Base-by-base conservation (phyloP, 2,113 vertebrate species). In the Dipodomys stephensi region DNA sequence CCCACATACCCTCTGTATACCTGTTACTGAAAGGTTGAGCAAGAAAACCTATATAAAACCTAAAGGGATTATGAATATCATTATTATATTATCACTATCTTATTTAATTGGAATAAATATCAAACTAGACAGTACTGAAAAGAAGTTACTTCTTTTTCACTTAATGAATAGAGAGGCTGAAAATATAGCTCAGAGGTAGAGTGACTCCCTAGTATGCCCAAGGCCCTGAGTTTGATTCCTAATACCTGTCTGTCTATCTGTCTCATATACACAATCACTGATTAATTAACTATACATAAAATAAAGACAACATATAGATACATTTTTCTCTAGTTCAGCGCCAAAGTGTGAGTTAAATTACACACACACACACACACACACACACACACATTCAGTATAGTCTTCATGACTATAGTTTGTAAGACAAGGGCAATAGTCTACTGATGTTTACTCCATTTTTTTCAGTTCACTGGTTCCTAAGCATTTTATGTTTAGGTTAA, bases 251-350 rank as follows among this genome's bases (percentile, higher is more conserved):
- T 57, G 53, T 57, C 53, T 57, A 16, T 57, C 53, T 57, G 53
- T 57, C 53, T 57, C 15, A 16, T 57, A 15, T 57, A 57, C 53
- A 57, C 15, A 13, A 57, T 57, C 15, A 57, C 12, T 49, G 64
- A 67, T 32, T 77, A 76, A 80, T 87, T 67, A 77, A 86, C 62
- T 76, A 28, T 12, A 35, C 39, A 49, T 23, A 72, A 88, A 91
- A 80, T 68, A 74, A 64, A 2, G 4, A 64, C 69, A 13, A 7
- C 35, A 62, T 92, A 83, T 49, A 8, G 12, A 49, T 49, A 49
- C 49, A 49, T 49, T 88, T 93, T 53, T 93, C 67, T 79, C 25
- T 67, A n/a, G 83, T 87, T 90, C 20, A 83, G 69, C 87, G 73
- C 20, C 27, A 27, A 81, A 60, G 20, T 46, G 12, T 91, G 49